These are phyloP conservation scores for Tenrec ecaudatus DNA, from an alignment of 2,113 vertebrate species.

Conservation along the genomic window DNA sequence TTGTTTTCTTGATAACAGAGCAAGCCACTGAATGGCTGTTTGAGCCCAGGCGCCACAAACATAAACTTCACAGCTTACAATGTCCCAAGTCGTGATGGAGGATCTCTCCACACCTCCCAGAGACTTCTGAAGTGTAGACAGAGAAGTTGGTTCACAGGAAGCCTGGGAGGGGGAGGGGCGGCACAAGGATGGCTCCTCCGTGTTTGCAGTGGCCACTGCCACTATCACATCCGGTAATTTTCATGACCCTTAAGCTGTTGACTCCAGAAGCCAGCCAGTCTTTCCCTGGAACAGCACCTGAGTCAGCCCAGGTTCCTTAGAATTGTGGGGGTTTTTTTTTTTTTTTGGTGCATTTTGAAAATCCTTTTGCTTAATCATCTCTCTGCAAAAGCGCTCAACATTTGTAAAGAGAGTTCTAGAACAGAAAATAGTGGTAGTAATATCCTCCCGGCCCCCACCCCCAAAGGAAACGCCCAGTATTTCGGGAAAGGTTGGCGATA, in stretches of 20 bases:
- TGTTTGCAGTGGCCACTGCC: constrained; percentile 45
- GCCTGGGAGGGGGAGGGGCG: constrained; percentile 62
- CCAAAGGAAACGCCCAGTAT: not conserved
- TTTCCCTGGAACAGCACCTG: not conserved
- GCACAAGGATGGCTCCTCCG: constrained; percentile 17
- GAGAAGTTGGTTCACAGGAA: constrained; percentile 79
- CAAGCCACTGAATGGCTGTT: constrained; percentile 88
- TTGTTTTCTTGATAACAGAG: constrained; percentile 91
- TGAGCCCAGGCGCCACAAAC: constrained; percentile 91
- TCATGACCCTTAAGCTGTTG: constrained; percentile 53
- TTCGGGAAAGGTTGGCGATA: not conserved
- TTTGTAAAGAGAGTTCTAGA: constrained; percentile 5
- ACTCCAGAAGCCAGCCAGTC: not conserved
- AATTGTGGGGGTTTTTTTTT: too few species aligned
- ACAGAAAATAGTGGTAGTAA: not conserved
- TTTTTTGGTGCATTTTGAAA: not conserved
- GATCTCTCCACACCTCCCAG: constrained; percentile 88
- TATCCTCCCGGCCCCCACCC: too few species aligned
- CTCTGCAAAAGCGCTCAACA: not conserved
- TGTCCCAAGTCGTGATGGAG: constrained; percentile 84
- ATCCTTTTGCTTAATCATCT: constrained; percentile 1
- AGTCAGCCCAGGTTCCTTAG: not conserved
- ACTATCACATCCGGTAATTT: constrained; percentile 66
- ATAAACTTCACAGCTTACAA: constrained; percentile 87
- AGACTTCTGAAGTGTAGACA: constrained; percentile 85